Base-by-base conservation (phyloP, 2,113 vertebrate genomes). In the Asarcornis scutulata region DNA sequence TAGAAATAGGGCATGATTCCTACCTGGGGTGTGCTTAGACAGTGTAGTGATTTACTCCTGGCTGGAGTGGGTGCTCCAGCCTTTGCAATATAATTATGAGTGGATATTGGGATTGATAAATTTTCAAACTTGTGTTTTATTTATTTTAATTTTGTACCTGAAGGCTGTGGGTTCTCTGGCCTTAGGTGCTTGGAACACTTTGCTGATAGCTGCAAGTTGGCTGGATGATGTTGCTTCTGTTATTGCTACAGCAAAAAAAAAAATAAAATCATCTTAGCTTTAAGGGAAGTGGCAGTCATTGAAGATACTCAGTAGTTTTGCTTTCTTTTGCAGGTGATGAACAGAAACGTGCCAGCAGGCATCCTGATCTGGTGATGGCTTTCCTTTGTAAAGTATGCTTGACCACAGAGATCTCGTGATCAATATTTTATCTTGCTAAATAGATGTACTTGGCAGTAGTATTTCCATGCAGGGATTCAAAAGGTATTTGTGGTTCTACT, bases 361-460 rank as follows among this genome's bases (percentile, higher is more conserved):
- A 98, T 34, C 44, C 98, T 0, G 98, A 98, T 7, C 62, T 99
- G 96, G 98, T 98, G 22, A 98, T 99, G 4, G 98, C 99, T 74
- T 99, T 99, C 63, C 71, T 99, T 36, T 99, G 99, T 79, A 99
- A 99, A 98, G 99, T 99, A 94, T 95, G 96, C 32, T 36, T 58
- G 66, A 42, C 3, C 60, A 50, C 34, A 60, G 7, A 29, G 29
- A 25, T 53, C 32, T 23, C n/a, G 34, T 40, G 55, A 40, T 23
- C 7, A 4, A 0, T 20, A 0, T 18, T 66, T 66, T 21, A 18
- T 44, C 48, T 62, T 3, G 1, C 44, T 76, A 8, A 56, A 26
- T 9, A 9, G 21, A 3, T 92, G 42, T 73, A 44, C 32, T 0
- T 83, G 5, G 4, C 66, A 17, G n/a, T 16, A 21, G 4, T 1